A percentile compares a stretch with the other conserved stretches of the same genome.
Conservation (phyloP, 2,797 vertebrate genomes). For the Natrix natrix region DNA sequence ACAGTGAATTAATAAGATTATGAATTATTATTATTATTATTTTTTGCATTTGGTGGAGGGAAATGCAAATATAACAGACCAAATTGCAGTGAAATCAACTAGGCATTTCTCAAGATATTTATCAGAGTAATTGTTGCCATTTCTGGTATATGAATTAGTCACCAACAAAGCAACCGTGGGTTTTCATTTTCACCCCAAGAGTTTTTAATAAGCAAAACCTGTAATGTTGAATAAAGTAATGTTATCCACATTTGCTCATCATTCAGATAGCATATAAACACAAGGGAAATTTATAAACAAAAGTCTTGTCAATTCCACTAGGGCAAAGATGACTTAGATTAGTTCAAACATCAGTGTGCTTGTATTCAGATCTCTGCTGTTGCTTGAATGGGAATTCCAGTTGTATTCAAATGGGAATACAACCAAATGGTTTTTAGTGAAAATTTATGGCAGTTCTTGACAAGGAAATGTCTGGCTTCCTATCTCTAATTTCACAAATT, state of each 20-base stretch:
- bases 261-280: constrained; percentile 31
- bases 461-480: background rate
- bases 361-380: constrained; percentile 53
- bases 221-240: constrained; percentile 48
- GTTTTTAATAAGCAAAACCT: constrained; percentile 62
- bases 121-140: constrained; percentile 35
- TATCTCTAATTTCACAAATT: background rate
- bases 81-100: background rate
- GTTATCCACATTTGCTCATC: constrained; percentile 48
- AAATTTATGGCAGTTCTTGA: constrained; percentile 42
- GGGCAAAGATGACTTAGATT: background rate
- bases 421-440: constrained; percentile 44
- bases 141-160: constrained; percentile 31
- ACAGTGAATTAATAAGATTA: background rate
- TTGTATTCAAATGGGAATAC: constrained; percentile 45
- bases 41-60: background rate
- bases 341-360: constrained; percentile 21
- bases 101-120: background rate
- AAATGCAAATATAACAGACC: rapidly evolving
- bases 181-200: constrained; percentile 42
- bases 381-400: constrained; percentile 48
- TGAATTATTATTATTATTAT: background rate
- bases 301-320: background rate
- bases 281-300: constrained; percentile 35
- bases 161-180: constrained; percentile 39